Conservation (phyloP, 2,113 vertebrate genomes). For the Nerophis lumbriciformis region DNA sequence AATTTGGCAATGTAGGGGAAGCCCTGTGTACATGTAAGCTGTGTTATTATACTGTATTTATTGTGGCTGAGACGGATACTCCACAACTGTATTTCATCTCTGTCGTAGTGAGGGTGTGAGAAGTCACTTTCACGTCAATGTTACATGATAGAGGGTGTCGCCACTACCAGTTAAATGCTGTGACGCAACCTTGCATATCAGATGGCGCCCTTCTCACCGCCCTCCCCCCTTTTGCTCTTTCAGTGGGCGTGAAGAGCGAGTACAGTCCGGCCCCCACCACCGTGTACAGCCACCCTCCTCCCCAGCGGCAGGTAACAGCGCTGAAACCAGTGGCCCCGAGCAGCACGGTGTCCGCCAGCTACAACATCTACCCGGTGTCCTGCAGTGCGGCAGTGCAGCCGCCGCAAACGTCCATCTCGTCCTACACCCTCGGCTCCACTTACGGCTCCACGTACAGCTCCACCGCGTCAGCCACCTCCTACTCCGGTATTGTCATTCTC, state of each 20-base stretch:
- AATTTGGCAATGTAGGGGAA: too few species aligned
- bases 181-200: background rate
- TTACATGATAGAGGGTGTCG: constrained; percentile 1
- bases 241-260: constrained; percentile 62
- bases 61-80: too few species aligned
- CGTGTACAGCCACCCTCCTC: constrained; percentile 63
- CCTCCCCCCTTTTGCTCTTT: background rate
- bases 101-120: background rate
- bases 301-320: constrained; percentile 62
- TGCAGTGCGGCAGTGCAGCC: constrained; percentile 61
- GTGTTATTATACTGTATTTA: too few species aligned
- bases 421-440: constrained; percentile 66
- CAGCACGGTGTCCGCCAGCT: constrained; percentile 62
- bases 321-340: constrained; percentile 59
- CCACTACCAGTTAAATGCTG: constrained; percentile 11
- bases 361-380: constrained; percentile 63
- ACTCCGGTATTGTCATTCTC: constrained; percentile 55
- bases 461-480: constrained; percentile 56
- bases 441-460: constrained; percentile 67
- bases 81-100: background rate
- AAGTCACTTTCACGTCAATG: background rate
- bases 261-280: constrained; percentile 57
- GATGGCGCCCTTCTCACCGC: background rate
- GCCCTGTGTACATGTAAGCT: too few species aligned
- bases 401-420: constrained; percentile 53